phyloP scores from a whole-genome alignment of 1,140 invertebrate species.

The Drosophila suzukii region DNA sequence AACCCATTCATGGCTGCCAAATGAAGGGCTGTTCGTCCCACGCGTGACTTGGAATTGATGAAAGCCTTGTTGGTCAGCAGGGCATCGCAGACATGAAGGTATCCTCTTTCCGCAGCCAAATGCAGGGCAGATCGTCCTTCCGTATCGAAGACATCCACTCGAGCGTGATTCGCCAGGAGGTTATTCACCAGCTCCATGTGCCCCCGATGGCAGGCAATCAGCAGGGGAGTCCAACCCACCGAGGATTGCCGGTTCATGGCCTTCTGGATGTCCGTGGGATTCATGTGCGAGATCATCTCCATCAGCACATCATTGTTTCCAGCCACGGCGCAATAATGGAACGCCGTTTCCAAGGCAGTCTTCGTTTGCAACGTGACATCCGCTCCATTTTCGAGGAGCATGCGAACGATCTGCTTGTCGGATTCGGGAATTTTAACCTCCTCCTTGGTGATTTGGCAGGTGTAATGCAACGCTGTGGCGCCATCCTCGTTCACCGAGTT shows the following conservation, averaged over 20 bases:
- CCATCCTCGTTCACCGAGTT: conserved; percentile 95
- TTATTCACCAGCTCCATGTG: conserved; percentile 94
- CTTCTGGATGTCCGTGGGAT: conserved; percentile 93
- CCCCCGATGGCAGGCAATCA: conserved; percentile 94
- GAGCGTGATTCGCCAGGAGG: conserved; percentile 94
- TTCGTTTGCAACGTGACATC: conserved; percentile 94
- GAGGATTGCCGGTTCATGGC: conserved; percentile 96
- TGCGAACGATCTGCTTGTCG: conserved; percentile 95
- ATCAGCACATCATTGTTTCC: conserved; percentile 97
- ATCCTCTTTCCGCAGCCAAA: conserved; percentile 97
- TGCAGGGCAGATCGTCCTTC: conserved; percentile 98
- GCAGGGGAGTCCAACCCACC: conserved; percentile 97
- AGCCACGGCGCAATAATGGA: conserved; percentile 97
- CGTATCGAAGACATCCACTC: conserved; percentile 99
- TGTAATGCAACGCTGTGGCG: conserved; percentile 96
- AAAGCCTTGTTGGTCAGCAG: conserved; percentile 98
- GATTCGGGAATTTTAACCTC: conserved; percentile 91
- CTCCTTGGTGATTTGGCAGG: conserved; percentile 91
- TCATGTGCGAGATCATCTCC: conserved; percentile 96
- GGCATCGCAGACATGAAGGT: conserved; percentile 96
- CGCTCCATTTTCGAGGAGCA: conserved; percentile 94
- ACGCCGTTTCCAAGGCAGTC: conserved; percentile 95
- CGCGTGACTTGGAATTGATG: conserved; percentile 97
- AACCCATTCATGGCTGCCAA: conserved; percentile 98
- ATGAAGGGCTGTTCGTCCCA: conserved; percentile 93